Base-by-base conservation (phyloP, 2,797 vertebrate species). In the Octomys mimax region DNA sequence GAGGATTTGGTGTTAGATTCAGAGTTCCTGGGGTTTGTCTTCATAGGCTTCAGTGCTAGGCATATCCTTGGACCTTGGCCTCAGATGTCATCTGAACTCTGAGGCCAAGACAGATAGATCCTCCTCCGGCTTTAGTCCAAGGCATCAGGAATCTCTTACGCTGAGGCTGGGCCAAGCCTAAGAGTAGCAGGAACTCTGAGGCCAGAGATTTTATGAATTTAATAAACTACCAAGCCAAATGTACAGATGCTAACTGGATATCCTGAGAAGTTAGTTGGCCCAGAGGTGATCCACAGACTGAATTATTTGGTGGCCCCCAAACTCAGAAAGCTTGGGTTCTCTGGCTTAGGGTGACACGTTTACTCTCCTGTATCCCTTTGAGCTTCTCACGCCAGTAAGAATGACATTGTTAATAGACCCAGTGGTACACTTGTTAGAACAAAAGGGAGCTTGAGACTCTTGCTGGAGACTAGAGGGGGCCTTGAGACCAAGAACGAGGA, bases 211-310 rank as follows among this genome's bases (percentile, higher is more conserved):
- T 92, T 97, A 84, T 94, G 59, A 96, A 96, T 94, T 91, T 90
- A 98, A 91, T 79, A 11, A 87, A 95, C 97, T 97, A 96, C 96
- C 97, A 93, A 97, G 96, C 93, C 97, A 97, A 96, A 96, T 88
- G 97, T 97, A 81, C 95, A 96, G 46, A 97, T 97, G 96, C 93
- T 97, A 91, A 97, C 90, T 96, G 94, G 87, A 84, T 21, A 6
- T 12, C 31, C 59, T 54, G 71, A 92, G 57, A 75, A 87, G 87
- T 80, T 79, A 87, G 87, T 80, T 79, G 80, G 87, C 89, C 62
- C 61, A 62, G 82, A 80, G 73, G 33, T 12, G 13, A 77, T 14
- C 49, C 10, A 36, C 64, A 84, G 64, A 59, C 82, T 80, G 28
- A 39, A 78, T 88, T 92, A 46, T 62, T 82, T 4, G 2, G 91